Base-by-base conservation (phyloP, 2,888 invertebrate species). In the Amphiduros pacificus region DNA sequence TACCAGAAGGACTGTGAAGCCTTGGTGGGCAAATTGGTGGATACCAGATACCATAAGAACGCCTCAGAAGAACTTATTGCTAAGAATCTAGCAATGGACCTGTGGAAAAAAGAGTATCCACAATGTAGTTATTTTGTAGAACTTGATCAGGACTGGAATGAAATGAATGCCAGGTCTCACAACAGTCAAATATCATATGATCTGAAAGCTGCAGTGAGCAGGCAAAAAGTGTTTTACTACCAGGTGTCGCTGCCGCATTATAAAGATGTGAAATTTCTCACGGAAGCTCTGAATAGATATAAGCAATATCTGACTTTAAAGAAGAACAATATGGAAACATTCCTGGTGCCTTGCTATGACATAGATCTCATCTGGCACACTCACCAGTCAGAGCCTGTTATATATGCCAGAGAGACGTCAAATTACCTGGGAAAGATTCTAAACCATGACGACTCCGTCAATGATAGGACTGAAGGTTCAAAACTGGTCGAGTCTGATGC, bases 301-400 rank as follows among this genome's bases (percentile, higher is more conserved):
- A 74, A 78, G 65, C 76, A 79, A 69, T 82, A 81, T 67, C 68
- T 84, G 29, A 76, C 75, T 61, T 69, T 85, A 55, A 84, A 83
- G 70, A 77, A 79, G 59, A 78, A 77, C 24, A 79, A 84, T 69
- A 77, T 82, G 4, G 75, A 74, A 32, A 76, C 78, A 52, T 83
- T 84, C 67, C 71, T 85, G 32, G 84, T 84, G 22, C 84, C 85
- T 1, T 84, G 84, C 69, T 84, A 84, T 67, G 85, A 84, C 68
- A 83, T 83, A 63, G 84, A 84, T 67, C 69, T 85, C 24, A 74
- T 83, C 2, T 85, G 85, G 85, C 85, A 85, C 68, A 73, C 83
- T 1, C 85, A 85, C 72, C 83, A 84, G 74, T 78, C 83, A 51
- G 76, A 78, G 55, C 81, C 81, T 27, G 32, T 68, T 5, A 58